Evolutionary conservation across 2,113 vertebrate species (phyloP).

Genomic region (Sphyrna mokarran): DNA sequence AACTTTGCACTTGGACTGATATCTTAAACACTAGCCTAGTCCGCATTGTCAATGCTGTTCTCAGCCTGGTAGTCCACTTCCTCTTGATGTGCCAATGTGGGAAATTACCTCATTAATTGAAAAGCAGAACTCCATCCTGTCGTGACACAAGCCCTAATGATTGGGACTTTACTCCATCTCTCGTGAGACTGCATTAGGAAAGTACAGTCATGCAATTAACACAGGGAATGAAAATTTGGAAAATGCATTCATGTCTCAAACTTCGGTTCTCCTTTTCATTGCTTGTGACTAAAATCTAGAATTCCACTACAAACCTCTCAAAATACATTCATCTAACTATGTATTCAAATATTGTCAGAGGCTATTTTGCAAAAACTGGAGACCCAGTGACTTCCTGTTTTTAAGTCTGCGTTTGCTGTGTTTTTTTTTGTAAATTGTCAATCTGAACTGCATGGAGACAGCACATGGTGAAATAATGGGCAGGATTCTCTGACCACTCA

Average conservation of each 20-base stretch:
- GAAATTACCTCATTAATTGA: neutral
- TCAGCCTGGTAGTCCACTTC: neutral
- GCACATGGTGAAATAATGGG: neutral
- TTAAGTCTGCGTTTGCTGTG: neutral
- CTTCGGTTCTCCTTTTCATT: neutral
- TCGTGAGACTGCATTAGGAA: neutral
- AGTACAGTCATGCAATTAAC: neutral
- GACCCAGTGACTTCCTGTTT: too few relatives aligned
- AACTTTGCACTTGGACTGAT: neutral
- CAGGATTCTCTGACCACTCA: too few relatives aligned
- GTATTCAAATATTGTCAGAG: neutral
- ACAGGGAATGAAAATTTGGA: neutral
- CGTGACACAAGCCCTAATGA: neutral
- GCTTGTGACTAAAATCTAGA: neutral
- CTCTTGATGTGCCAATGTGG: conserved; percentile 3
- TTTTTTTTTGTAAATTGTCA: neutral
- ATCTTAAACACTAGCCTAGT: neutral
- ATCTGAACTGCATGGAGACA: neutral
- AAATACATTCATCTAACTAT: neutral
- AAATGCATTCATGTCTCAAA: neutral
- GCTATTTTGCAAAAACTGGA: neutral
- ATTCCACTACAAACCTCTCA: neutral
- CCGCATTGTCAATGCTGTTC: neutral
- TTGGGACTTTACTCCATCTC: neutral
- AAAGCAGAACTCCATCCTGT: neutral